phyloP scores from a whole-genome alignment of 2,888 invertebrate species.

The Orchestes rusci region DNA sequence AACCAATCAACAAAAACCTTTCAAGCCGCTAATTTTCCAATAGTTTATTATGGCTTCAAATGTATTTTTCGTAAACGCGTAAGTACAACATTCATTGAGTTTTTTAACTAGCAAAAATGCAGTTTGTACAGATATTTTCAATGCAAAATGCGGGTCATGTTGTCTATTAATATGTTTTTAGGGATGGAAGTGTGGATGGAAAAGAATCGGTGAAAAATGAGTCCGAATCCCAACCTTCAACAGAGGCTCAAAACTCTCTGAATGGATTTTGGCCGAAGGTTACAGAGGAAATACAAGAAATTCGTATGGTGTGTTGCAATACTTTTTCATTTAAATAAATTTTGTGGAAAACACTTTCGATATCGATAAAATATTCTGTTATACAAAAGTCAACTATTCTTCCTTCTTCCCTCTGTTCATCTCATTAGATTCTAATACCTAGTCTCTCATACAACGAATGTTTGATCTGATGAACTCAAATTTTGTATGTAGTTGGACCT shows the following conservation, averaged over 20 bases:
- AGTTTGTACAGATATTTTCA: background rate
- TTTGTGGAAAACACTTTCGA: no score
- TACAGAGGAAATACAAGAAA: slow-evolving; percentile 70
- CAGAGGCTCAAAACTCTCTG: slow-evolving; percentile 64
- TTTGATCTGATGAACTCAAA: no score
- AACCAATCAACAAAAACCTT: slow-evolving; percentile 5
- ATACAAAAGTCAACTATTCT: no score
- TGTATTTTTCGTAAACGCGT: slow-evolving; percentile 66
- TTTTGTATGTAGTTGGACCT: slow-evolving; percentile 60
- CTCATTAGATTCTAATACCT: no score
- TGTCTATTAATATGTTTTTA: no score
- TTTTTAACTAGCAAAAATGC: background rate
- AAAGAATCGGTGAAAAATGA: slow-evolving; percentile 38
- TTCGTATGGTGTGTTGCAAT: slow-evolving; percentile 48
- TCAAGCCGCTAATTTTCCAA: background rate
- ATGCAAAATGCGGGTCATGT: no score
- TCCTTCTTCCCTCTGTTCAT: no score
- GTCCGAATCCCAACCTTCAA: slow-evolving; percentile 44
- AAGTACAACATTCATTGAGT: slow-evolving; percentile 46
- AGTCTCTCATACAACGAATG: no score
- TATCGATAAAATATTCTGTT: no score
- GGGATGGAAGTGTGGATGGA: slow-evolving; percentile 32
- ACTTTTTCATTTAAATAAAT: background rate
- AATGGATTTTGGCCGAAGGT: slow-evolving; percentile 79
- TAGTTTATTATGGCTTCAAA: slow-evolving; percentile 42